Conservation (phyloP, 1,140 invertebrate genomes). For the Drosophila persimilis region DNA sequence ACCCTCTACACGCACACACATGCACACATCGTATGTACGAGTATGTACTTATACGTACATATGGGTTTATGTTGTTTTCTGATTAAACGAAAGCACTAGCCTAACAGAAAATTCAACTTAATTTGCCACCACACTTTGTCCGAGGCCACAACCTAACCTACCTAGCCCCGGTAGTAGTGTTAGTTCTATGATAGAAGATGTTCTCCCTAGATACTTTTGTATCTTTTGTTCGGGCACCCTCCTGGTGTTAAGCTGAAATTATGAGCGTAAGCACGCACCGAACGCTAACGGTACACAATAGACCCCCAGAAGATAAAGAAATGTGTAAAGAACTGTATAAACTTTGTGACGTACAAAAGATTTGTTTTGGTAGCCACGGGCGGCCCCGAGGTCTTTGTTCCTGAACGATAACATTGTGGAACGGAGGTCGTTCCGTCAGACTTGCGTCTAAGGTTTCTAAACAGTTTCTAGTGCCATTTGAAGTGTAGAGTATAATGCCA, state of each 20-base stretch:
- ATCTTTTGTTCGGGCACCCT: slow-evolving; percentile 30
- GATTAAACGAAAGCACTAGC: slow-evolving; percentile 76
- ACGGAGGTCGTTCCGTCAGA: slow-evolving; percentile 1
- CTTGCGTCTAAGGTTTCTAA: neutral
- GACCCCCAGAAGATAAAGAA: neutral
- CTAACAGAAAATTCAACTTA: slow-evolving; percentile 66
- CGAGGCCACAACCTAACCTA: slow-evolving; percentile 25
- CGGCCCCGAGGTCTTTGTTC: slow-evolving; percentile 10
- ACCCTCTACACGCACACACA: slow-evolving; percentile 3
- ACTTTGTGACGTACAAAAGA: slow-evolving; percentile 6
- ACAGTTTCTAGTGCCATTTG: neutral
- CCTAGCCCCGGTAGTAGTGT: too few relatives aligned
- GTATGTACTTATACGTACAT: neutral
- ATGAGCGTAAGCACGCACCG: slow-evolving; percentile 41
- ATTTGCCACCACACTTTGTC: slow-evolving; percentile 53
- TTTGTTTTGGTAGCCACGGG: slow-evolving; percentile 21
- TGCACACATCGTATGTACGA: slow-evolving; percentile 10
- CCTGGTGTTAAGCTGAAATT: slow-evolving; percentile 53
- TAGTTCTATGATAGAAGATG: slow-evolving; percentile 4
- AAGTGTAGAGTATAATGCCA: too few relatives aligned
- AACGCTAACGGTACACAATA: slow-evolving; percentile 22
- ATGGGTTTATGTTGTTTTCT: slow-evolving; percentile 54
- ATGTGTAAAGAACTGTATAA: neutral
- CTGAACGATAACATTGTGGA: slow-evolving; percentile 8
- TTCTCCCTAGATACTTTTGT: slow-evolving; percentile 45